A percentile compares a stretch with the other conserved stretches of the same genome.
phyloP scores from a whole-genome alignment of 2,888 invertebrate species.

The Cyrtodaria siliqua region DNA sequence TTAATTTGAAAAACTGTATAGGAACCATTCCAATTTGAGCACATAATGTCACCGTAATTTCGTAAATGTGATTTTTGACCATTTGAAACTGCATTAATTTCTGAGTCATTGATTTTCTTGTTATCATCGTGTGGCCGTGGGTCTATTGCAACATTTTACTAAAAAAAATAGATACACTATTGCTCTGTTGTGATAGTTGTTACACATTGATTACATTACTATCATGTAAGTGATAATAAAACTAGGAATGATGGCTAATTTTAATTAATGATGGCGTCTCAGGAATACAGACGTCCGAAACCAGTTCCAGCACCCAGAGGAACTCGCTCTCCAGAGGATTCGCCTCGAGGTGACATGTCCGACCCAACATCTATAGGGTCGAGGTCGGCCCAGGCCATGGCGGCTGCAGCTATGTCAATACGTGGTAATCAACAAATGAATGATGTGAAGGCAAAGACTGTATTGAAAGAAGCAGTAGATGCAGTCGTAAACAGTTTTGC shows the following conservation, averaged over 20 bases:
- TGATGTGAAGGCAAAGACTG: slow-evolving; percentile 82
- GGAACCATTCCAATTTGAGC: too few relatives aligned
- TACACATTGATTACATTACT: too few relatives aligned
- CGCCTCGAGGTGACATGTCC: slow-evolving; percentile 45
- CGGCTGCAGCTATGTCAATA: slow-evolving; percentile 66
- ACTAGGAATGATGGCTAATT: too few relatives aligned
- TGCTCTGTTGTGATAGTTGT: too few relatives aligned
- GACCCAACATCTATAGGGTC: slow-evolving; percentile 52
- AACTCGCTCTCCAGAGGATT: slow-evolving; percentile 30
- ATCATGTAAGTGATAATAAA: neutral
- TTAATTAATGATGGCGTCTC: slow-evolving; percentile 42
- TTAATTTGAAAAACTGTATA: too few relatives aligned
- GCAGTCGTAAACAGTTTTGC: slow-evolving; percentile 92
- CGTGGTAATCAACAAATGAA: slow-evolving; percentile 67
- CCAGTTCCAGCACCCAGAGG: slow-evolving; percentile 63
- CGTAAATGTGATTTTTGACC: too few relatives aligned
- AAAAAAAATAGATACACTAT: too few relatives aligned
- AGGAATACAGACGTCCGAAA: slow-evolving; percentile 41
- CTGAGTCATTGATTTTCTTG: neutral
- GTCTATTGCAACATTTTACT: too few relatives aligned
- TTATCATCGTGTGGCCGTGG: too few relatives aligned
- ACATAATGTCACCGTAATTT: too few relatives aligned
- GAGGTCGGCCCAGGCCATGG: slow-evolving; percentile 66
- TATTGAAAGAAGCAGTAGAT: slow-evolving; percentile 90
- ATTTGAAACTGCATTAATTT: neutral